phyloP scores from a whole-genome alignment of 1,140 invertebrate genomes.

The Tetragonula clypearis region DNA sequence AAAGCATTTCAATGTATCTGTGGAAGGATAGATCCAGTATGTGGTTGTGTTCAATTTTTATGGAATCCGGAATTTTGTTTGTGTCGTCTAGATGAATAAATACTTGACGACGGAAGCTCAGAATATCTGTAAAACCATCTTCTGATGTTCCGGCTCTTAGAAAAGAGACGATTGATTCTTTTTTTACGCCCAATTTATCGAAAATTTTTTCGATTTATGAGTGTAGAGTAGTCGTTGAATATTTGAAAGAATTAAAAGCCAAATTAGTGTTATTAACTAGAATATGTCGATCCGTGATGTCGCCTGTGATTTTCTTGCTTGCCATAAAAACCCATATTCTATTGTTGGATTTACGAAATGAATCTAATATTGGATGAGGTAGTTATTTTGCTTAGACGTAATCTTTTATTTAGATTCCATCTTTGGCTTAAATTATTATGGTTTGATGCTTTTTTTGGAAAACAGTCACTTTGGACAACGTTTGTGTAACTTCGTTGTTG shows the following conservation, averaged over 20 bases:
- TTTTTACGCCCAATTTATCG: background rate
- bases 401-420: background rate
- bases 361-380: constrained; percentile 9
- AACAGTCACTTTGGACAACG: background rate
- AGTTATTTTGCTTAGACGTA: background rate
- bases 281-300: background rate
- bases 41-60: background rate
- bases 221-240: background rate
- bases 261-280: background rate
- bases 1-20: background rate
- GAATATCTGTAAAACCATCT: background rate
- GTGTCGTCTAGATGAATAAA: constrained; percentile 2
- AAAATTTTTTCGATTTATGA: background rate
- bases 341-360: background rate
- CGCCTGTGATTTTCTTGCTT: background rate
- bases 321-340: background rate
- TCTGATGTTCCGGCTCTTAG: background rate
- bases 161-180: background rate
- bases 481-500: too few species aligned
- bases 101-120: constrained; percentile 11
- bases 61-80: background rate
- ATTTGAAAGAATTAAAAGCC: constrained; percentile 3
- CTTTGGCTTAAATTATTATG: constrained; percentile 3
- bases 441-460: background rate
- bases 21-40: constrained; percentile 1